A percentile compares a stretch with the other conserved stretches of the same genome.
phyloP scores from a whole-genome alignment of 1,140 invertebrate genomes.

The Branchinecta lindahli region DNA sequence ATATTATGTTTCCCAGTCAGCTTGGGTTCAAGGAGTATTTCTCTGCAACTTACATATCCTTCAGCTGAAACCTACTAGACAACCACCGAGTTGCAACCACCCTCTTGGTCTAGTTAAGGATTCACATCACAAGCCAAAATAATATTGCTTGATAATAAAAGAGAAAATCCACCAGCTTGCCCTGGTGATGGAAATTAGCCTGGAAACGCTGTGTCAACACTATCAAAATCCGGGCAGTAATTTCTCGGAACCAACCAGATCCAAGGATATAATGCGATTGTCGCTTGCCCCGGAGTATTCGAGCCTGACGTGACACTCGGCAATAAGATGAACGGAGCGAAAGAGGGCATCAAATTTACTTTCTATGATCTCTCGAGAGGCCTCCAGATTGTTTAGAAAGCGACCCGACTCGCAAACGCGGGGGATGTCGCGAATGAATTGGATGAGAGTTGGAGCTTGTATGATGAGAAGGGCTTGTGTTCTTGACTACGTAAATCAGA shows the following conservation, averaged over 20 bases:
- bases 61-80: no score
- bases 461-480: no score
- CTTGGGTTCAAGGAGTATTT: no score
- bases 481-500: no score
- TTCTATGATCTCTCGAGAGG: not conserved
- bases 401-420: not conserved
- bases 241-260: not conserved
- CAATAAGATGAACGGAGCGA: constrained; percentile 3
- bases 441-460: no score
- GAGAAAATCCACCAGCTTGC: constrained; percentile 6
- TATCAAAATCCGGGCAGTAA: not conserved
- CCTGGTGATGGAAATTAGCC: constrained; percentile 3
- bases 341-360: constrained; percentile 10
- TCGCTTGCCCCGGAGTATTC: not conserved
- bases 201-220: not conserved
- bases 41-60: no score
- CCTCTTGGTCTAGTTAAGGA: not conserved
- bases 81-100: no score
- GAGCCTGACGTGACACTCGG: not conserved
- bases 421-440: no score
- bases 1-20: no score
- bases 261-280: not conserved
- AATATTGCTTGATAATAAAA: constrained; percentile 5
- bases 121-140: not conserved
- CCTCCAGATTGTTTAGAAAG: not conserved